phyloP scores from a whole-genome alignment of 37 sponge, comb jelly and placozoan species.

The Halichondria panicea region DNA sequence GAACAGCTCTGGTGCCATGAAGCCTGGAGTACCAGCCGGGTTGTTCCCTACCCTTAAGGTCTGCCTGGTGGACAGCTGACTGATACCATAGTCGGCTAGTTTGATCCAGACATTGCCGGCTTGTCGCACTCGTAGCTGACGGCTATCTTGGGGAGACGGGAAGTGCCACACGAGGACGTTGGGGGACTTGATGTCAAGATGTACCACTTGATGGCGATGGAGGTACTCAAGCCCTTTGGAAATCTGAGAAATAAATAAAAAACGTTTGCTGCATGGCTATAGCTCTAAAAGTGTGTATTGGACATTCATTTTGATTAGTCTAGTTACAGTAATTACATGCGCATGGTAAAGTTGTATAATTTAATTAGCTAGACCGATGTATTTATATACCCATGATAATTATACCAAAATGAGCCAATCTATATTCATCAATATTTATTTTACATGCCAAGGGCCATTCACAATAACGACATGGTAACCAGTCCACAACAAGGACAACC shows the following conservation, averaged over 20 bases:
- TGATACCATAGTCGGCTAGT: slow-evolving; percentile 87
- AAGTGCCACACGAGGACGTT: slow-evolving; percentile 90
- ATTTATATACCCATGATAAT: too few species aligned
- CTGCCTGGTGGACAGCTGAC: slow-evolving; percentile 49
- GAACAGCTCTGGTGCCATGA: slow-evolving; percentile 86
- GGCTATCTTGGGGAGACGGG: slow-evolving; percentile 33
- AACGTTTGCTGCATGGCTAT: too few species aligned
- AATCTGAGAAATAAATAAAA: slow-evolving; percentile 52
- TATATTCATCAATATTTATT: too few species aligned
- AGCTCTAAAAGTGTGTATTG: too few species aligned
- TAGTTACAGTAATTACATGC: too few species aligned
- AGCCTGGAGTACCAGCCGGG: slow-evolving; percentile 87
- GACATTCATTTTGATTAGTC: too few species aligned
- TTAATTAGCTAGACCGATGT: too few species aligned
- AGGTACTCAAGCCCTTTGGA: slow-evolving; percentile 80
- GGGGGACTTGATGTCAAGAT: slow-evolving; percentile 88
- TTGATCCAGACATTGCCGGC: slow-evolving; percentile 72
- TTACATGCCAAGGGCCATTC: too few species aligned
- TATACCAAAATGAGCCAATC: too few species aligned
- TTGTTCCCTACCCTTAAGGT: slow-evolving; percentile 48
- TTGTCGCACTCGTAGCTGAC: slow-evolving; percentile 17
- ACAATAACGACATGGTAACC: too few species aligned
- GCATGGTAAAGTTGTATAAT: too few species aligned
- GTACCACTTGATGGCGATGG: slow-evolving; percentile 73
- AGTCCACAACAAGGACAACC: too few species aligned